Evolutionary conservation across 2,888 invertebrate species (phyloP).

Genomic region (Synanthedon vespiformis): DNA sequence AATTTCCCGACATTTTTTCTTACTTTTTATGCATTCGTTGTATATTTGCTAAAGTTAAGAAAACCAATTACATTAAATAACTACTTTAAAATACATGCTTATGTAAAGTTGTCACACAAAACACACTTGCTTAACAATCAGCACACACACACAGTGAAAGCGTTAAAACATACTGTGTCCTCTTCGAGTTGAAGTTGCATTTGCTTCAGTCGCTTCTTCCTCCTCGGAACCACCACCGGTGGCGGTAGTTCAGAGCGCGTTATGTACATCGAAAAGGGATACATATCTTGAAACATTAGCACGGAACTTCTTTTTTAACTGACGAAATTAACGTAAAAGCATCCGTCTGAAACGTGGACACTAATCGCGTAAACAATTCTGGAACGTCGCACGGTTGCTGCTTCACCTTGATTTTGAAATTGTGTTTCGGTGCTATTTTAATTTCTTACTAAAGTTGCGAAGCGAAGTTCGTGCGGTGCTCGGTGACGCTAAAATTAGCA

Average conservation of each 20-base stretch:
- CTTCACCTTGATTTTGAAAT: slow-evolving; percentile 69
- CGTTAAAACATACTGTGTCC: slow-evolving; percentile 12
- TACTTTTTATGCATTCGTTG: too few relatives aligned
- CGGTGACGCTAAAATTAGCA: slow-evolving; percentile 40
- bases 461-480: slow-evolving; percentile 58
- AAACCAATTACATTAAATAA: too few relatives aligned
- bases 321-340: slow-evolving; percentile 37
- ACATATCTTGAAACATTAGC: slow-evolving; percentile 28
- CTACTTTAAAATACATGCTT: background rate
- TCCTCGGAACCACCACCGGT: slow-evolving; percentile 51
- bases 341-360: slow-evolving; percentile 25
- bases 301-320: slow-evolving; percentile 16
- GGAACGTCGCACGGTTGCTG: slow-evolving; percentile 46
- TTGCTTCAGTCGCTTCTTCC: slow-evolving; percentile 59
- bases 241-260: slow-evolving; percentile 52
- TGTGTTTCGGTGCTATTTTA: slow-evolving; percentile 63
- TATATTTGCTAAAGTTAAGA: too few relatives aligned
- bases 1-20: too few relatives aligned
- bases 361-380: slow-evolving; percentile 37
- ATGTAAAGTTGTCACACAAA: background rate
- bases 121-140: background rate
- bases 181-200: slow-evolving; percentile 41
- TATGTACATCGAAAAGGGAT: slow-evolving; percentile 62
- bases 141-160: slow-evolving; percentile 1
- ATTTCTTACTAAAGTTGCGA: slow-evolving; percentile 52